Base-by-base conservation (phyloP, 2,113 vertebrate genomes). In the Ptychochromis oligacanthus region DNA sequence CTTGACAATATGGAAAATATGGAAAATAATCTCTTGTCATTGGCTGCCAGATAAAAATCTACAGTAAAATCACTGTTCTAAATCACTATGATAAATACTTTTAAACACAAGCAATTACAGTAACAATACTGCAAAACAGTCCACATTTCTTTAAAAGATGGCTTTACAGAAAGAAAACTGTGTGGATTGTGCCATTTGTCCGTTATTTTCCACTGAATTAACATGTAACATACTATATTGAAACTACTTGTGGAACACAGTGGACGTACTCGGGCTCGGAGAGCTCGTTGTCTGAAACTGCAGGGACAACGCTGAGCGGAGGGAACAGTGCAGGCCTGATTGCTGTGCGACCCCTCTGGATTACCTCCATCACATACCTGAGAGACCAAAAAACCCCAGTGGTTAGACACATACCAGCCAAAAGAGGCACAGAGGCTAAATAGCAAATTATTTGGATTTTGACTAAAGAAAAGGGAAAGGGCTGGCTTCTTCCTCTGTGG, bases 301-400 rank as follows among this genome's bases (percentile, higher is more conserved):
- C 96, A 7, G 97, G 96, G 75, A 96, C 96, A 95, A 94, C 86
- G 89, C 90, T 94, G 93, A 96, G 95, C 75, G 95, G 84, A 38
- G 96, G 95, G 80, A 96, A 91, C 82, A 93, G 93, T 61, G 91
- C 87, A 5, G 96, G 96, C 92, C 97, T 94, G 93, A 95, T 79
- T 52, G 95, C 96, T 24, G 95, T 80, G 83, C 96, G 96, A 78
- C 96, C 96, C 87, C 96, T 94, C 94, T 97, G 96, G 95, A 97
- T 97, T 87, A 97, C 96, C 94, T 96, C 97, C 95, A 97, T 96
- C 94, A 97, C 96, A 93, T 97, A 97, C 96, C 96, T 96, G 95
- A 93, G 90, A 94, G 74, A 89, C 70, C 81, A 7, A 95, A 96
- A 92, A 96, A 94, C 82, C 93, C 84, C 77, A 49, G 72, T 7